Base-by-base conservation (phyloP, 2,888 invertebrate species). In the Aspidiotus rigidus region DNA sequence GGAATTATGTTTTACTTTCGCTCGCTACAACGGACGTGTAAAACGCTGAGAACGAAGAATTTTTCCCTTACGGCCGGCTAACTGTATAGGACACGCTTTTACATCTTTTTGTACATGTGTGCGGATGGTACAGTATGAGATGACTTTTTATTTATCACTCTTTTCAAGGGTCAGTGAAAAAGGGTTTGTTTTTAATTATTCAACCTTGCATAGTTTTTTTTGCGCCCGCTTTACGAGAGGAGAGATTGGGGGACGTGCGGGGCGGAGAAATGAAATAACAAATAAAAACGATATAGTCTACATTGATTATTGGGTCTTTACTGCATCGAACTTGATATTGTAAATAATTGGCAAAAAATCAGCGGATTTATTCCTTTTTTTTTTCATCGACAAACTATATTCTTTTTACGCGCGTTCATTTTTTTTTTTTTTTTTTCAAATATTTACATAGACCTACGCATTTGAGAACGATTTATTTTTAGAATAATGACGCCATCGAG, bases 1-100 rank as follows among this genome's bases (percentile, higher is more conserved):
- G 66, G 66, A 66, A 66, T 59, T 66, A 66, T 66, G 66, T 57
- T 66, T 66, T 66, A 66, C 66, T 66, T 66, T 66, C 60, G 66
- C 42, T 44, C 39, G 16, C 59, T 59, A 17, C 28, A 28, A 28
- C 59, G 40, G 28, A 28, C 42, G 57, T 28, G 59, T 57, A 66
- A 55, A 56, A 66, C 57, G 39, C 57, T 17, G 57, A 44, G 66
- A 42, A 59, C 59, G 66, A 42, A 62, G 42, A 57, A 59, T 59
- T 66, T 66, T 60, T 66, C 66, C 66, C 66, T 66, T 15, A 66
- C 66, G 66, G 59, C 66, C 66, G 59, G 40, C 66, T 59, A 59
- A 66, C 59, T 66, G 42, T 66, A 59, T 66, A 59, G 16, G 11
- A 53, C 53, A 28, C 28, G 28, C 28, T 28, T 28, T 28, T 28